Percentiles rank a stretch among this genome's conserved stretches.
Evolutionary conservation across 2,888 invertebrate genomes (phyloP).

Genomic region (Dolomedes plantarius): DNA sequence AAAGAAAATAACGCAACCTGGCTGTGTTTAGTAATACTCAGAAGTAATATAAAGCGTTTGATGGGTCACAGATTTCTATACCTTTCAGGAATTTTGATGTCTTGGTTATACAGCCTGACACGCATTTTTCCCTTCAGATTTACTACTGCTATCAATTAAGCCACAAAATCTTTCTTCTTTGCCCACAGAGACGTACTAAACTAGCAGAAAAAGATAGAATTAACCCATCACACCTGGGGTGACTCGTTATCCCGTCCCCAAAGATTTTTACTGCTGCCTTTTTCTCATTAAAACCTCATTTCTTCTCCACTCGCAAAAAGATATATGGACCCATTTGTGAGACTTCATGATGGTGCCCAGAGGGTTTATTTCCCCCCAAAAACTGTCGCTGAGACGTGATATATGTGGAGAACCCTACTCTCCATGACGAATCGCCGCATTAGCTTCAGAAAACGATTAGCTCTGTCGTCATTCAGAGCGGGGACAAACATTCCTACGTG

Average conservation of each 20-base stretch:
- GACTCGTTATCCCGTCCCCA: neutral
- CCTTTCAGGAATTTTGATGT: too few relatives aligned
- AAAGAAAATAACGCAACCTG: too few relatives aligned
- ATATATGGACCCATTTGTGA: slow-evolving; percentile 9
- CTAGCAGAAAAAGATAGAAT: slow-evolving; percentile 1
- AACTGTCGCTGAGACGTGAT: neutral
- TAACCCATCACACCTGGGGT: slow-evolving; percentile 6
- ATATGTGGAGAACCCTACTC: neutral
- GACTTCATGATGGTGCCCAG: neutral
- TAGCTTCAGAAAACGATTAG: slow-evolving; percentile 5
- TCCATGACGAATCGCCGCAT: slow-evolving; percentile 5
- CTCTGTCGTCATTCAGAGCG: neutral
- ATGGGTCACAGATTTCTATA: too few relatives aligned
- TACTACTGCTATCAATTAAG: neutral
- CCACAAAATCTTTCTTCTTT: neutral
- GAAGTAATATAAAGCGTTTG: too few relatives aligned
- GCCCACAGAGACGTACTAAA: neutral
- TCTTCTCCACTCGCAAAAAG: neutral
- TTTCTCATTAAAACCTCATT: slow-evolving; percentile 15
- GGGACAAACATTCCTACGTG: too few relatives aligned
- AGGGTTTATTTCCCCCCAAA: neutral
- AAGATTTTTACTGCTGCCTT: neutral
- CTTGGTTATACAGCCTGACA: too few relatives aligned
- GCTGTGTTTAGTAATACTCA: too few relatives aligned
- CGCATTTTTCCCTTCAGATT: too few relatives aligned